Evolutionary conservation across 1,140 invertebrate genomes (phyloP).

Genomic region (Galendromus occidentalis): DNA sequence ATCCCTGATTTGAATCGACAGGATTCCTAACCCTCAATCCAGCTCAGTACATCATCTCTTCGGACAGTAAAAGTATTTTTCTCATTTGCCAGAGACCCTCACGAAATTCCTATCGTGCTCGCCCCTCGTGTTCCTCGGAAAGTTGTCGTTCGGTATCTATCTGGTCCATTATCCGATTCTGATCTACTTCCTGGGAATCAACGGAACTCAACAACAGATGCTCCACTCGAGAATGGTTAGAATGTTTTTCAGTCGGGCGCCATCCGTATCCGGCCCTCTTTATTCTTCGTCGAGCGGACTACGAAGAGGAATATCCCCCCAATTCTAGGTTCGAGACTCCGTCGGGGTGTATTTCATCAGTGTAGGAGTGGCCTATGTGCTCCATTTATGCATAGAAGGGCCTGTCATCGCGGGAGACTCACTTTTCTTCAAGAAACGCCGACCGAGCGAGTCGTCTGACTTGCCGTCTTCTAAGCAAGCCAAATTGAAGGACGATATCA

Average conservation of each 20-base stretch:
- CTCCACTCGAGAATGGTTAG: neutral
- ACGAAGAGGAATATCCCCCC: neutral
- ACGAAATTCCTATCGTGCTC: neutral
- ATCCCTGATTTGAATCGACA: too few species aligned
- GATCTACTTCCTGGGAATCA: neutral
- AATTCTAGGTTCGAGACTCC: neutral
- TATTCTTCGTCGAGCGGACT: too few species aligned
- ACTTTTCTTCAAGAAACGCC: neutral
- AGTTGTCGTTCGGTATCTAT: neutral
- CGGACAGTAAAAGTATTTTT: neutral
- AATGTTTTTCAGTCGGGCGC: neutral
- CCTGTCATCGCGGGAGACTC: neutral
- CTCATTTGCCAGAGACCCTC: neutral
- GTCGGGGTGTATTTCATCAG: neutral
- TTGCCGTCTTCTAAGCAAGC: too few species aligned
- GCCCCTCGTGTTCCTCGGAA: neutral
- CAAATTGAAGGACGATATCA: too few species aligned
- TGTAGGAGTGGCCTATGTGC: neutral
- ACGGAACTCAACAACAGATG: neutral
- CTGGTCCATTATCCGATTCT: slow-evolving; percentile 3
- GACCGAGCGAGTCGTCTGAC: too few species aligned
- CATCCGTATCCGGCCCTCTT: too few species aligned
- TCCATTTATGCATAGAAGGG: neutral
- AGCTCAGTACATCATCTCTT: too few species aligned
- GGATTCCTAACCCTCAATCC: too few species aligned